Evolutionary conservation across 1,140 invertebrate species (phyloP), one percentile per base, ranked within the genome.

Genomic region (Pantala flavescens): DNA sequence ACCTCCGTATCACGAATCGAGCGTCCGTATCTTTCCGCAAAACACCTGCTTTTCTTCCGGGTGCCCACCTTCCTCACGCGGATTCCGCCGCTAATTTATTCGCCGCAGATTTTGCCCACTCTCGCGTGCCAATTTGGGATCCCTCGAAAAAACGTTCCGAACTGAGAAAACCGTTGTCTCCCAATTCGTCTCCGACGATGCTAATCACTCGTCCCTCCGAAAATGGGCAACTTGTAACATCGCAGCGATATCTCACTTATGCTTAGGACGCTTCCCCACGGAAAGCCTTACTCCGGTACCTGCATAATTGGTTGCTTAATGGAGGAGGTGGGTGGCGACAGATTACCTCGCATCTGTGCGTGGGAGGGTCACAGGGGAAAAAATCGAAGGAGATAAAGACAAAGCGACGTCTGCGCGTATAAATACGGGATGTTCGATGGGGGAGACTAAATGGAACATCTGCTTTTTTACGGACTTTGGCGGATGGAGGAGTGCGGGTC

Each of bases 261-360:
- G 28, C 28, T 36, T 2, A 9, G 28, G 28, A 36, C 3, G 28
- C 28, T 36, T 36, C 9, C 28, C 28, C 28, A 36, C 3, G 9
- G 28, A 36, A 36, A 36, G 9, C 2, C 49, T 21, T 16, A 3
- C 49, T 63, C 12, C 49, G 49, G 16, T 63, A 63, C 49, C 49
- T 63, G 49, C 49, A 63, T 63, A 63, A 63, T 63, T 63, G 49
- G 49, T 63, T 63, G 49, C 49, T 63, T 63, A 63, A 63, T 63
- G 49, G 49, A 63, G 49, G n/a, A 63, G 49, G 16, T 16, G 49
- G 49, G 49, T 3, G n/a, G 49, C 16, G 49, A 63, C 49, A 63
- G 49, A 63, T 63, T 63, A 63, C 49, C 49, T 63, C 14, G 49
- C 49, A 63, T 63, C 49, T 63, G 49, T 63, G 49, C 49, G 49